A percentile compares a stretch with the other conserved stretches of the same genome.
These are phyloP conservation scores for Falco punctatus DNA, from an alignment of 2,113 vertebrate species.

Conservation along the genomic window DNA sequence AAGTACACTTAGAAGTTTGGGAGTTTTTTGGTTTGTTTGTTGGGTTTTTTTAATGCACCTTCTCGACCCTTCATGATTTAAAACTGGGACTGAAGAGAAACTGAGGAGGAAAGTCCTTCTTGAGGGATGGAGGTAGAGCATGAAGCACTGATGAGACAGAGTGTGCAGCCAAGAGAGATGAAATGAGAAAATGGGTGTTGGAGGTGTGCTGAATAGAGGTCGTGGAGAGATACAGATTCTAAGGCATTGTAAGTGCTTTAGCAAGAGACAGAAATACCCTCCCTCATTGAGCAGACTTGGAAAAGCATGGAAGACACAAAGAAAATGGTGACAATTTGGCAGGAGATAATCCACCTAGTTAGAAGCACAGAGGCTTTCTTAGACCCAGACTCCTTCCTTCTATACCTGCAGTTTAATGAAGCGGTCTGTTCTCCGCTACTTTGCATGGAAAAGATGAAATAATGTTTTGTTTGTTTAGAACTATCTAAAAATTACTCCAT, in stretches of 20 bases:
- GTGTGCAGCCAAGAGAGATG: background rate
- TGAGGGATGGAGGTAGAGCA: background rate
- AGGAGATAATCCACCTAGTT: background rate
- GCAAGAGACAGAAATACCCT: background rate
- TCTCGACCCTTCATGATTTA: background rate
- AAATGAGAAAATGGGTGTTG: background rate
- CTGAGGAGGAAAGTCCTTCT: background rate
- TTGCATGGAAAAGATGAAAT: slow-evolving; percentile 9
- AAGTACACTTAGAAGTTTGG: background rate
- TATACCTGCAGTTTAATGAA: background rate
- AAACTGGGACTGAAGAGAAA: slow-evolving; percentile 1
- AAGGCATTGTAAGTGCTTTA: background rate
- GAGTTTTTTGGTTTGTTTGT: background rate
- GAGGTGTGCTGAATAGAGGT: background rate
- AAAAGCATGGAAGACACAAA: background rate
- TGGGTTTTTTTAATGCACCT: background rate
- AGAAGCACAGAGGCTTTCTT: background rate
- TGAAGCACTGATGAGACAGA: background rate
- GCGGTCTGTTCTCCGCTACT: background rate
- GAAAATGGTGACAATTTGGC: background rate
- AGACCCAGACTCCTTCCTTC: background rate
- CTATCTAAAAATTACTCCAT: slow-evolving; percentile 48
- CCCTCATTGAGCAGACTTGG: background rate
- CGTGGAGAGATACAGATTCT: background rate
- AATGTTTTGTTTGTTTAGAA: slow-evolving; percentile 54